These are phyloP conservation scores for Eptatretus atami DNA, from an alignment of 2,797 vertebrate species.

Conservation along the genomic window DNA sequence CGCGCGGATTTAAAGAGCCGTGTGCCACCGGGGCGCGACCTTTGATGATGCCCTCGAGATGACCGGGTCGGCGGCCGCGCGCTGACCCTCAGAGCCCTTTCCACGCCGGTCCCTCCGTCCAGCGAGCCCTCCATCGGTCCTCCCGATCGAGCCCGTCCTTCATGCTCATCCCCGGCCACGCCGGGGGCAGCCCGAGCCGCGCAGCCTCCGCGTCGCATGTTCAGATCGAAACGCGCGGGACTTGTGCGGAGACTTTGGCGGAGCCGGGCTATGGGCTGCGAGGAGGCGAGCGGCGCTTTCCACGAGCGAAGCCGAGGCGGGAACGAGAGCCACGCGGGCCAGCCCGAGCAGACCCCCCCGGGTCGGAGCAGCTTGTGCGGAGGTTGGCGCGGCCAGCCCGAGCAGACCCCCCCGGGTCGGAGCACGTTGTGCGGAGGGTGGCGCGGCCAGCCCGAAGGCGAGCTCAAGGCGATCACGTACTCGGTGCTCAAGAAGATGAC, in stretches of 20 bases:
- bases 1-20: no score
- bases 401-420: background rate
- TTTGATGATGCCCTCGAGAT: no score
- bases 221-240: conserved; percentile 5
- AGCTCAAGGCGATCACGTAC: conserved; percentile 2
- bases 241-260: conserved; percentile 6
- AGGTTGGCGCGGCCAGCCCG: background rate
- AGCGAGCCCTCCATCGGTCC: background rate
- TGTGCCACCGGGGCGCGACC: no score
- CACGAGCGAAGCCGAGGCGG: no score
- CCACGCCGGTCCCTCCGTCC: background rate
- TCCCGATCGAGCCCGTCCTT: background rate
- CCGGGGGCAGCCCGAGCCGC: conserved; percentile 2
- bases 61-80: background rate
- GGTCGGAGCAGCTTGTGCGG: background rate
- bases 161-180: conserved; percentile 3
- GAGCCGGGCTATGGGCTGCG: conserved; percentile 4
- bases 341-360: no score
- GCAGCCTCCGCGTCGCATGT: background rate
- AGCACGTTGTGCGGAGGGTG: background rate
- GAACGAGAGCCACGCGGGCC: background rate
- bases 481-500: background rate
- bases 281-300: conserved; percentile 1
- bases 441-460: background rate
- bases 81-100: background rate